Evolutionary conservation across 2,888 invertebrate genomes (phyloP), one percentile per base, ranked within the genome.

Genomic region (Hermaeophaga mercurialis): DNA sequence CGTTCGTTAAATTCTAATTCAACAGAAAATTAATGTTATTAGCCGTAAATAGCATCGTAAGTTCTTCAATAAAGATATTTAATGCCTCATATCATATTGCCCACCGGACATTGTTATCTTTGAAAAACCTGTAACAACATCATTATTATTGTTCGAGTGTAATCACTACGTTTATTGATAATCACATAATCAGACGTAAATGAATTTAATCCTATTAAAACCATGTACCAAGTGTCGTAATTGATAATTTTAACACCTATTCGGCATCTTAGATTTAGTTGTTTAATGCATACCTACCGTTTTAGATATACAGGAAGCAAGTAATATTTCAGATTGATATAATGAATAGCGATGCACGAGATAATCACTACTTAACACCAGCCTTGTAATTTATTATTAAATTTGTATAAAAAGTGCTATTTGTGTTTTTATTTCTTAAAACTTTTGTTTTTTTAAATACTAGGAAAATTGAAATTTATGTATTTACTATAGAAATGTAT

Each of bases 171-270:
- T 31, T 31, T 31, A 31, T 12, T 31, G 11, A 12, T 31, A 31
- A 31, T 12, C 31, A 12, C 31, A 9, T 31, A 31, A 31, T 31
- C 31, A 12, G 2, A 31, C 12, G 3, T 12, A 31, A 31, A 31
- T 31, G 31, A 31, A 31, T 31, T 31, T 31, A 31, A 31, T 31
- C 31, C 31, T 3, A 31, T 31, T 3, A 11, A 31, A 31, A 31
- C 31, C 11, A 31, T 31, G 31, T 31, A 31, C 31, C 31, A 31
- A 12, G 3, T 31, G 31, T 12, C 3, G 31, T 31, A n/a, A 31
- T 31, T 31, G 31, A 31, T 31, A 11, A 31, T 31, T 31, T 31
- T 31, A 31, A 31, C 31, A 31, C 31, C 31, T 31, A 31, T 31
- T 31, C 31, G 12, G 12, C 12, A 12, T 11, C 31, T 11, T 11